A percentile compares a stretch with the other conserved stretches of the same genome.
These are phyloP conservation scores for Asbolus verrucosus DNA, from an alignment of 1,140 invertebrate species.

Conservation along the genomic window DNA sequence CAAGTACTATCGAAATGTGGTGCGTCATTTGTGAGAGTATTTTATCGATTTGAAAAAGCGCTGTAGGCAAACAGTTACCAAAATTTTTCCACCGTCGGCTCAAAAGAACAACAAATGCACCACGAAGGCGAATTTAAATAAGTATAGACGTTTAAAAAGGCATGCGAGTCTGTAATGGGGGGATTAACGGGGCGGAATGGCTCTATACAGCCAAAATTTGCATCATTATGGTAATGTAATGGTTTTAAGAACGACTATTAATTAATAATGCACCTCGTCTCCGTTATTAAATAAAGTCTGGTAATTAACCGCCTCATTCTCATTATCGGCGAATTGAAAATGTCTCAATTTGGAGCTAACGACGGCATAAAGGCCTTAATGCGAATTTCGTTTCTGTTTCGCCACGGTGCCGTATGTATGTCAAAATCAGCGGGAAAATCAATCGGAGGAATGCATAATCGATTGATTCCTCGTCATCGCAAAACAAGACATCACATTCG, in stretches of 20 bases:
- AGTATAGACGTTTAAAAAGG: constrained; percentile 16
- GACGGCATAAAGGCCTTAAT: too few species aligned
- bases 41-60: too few species aligned
- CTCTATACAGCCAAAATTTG: constrained; percentile 9
- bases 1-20: too few species aligned
- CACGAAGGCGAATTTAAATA: too few species aligned
- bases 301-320: not conserved
- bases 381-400: too few species aligned
- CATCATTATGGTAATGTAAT: constrained; percentile 23
- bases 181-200: constrained; percentile 11
- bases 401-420: too few species aligned
- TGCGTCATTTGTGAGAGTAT: too few species aligned
- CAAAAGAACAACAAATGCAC: too few species aligned
- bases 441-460: not conserved
- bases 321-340: too few species aligned
- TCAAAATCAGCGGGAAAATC: not conserved
- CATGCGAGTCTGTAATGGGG: not conserved
- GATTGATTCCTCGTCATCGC: constrained; percentile 1
- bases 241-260: constrained; percentile 5
- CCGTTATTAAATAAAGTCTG: too few species aligned
- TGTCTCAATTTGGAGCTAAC: too few species aligned
- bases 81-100: too few species aligned
- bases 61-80: not conserved
- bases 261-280: not conserved
- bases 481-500: constrained; percentile 61